phyloP scores from a whole-genome alignment of 2,888 invertebrate genomes.

The Dysmachus trigonus region DNA sequence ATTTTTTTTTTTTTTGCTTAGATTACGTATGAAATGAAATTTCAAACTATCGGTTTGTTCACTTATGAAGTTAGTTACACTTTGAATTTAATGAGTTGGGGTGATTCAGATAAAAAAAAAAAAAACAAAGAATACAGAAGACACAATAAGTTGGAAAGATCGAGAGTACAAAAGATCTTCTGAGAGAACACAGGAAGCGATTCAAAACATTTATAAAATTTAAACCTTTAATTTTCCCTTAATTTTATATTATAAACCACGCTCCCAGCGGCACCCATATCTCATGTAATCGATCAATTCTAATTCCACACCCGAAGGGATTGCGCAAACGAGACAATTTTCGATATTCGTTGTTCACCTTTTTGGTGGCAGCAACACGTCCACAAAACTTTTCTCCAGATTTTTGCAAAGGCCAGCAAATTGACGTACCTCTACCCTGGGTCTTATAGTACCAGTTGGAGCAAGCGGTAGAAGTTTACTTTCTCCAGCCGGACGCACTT shows the following conservation, averaged over 20 bases:
- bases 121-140: background rate
- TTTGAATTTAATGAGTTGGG: no score
- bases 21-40: no score
- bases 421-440: background rate
- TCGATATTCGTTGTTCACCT: background rate
- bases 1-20: no score
- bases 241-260: background rate
- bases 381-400: background rate
- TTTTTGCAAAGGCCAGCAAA: background rate
- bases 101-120: background rate
- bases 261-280: background rate
- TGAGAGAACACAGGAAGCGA: background rate
- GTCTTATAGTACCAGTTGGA: background rate
- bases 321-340: background rate
- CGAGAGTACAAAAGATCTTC: background rate
- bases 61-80: no score
- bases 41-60: no score
- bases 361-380: background rate
- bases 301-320: background rate
- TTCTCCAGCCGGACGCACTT: background rate
- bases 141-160: background rate
- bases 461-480: background rate
- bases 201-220: background rate
- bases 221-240: background rate
- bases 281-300: background rate